Evolutionary conservation across 2,113 vertebrate species (phyloP).

Genomic region (Mobula birostris): DNA sequence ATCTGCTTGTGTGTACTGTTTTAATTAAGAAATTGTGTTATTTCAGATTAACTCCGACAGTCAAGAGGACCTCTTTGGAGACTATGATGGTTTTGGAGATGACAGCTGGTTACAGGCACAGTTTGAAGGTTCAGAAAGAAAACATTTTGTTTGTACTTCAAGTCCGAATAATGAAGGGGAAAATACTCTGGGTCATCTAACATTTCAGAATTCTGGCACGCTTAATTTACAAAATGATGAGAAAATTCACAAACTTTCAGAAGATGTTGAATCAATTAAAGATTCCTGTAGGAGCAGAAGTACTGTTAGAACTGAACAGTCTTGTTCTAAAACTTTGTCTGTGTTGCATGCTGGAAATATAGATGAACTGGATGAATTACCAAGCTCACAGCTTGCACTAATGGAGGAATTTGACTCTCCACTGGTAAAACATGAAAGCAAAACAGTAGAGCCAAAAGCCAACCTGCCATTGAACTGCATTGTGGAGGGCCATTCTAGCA

Average conservation of each 20-base stretch:
- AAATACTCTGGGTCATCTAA: background rate
- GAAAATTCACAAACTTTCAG: background rate
- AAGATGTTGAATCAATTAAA: background rate
- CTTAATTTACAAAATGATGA: slow-evolving; percentile 7
- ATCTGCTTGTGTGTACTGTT: background rate
- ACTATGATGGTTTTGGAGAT: slow-evolving; percentile 69
- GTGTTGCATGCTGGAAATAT: background rate
- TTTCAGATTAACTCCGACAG: slow-evolving; percentile 63
- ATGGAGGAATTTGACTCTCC: slow-evolving; percentile 42
- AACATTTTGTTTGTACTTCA: background rate
- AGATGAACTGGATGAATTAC: slow-evolving; percentile 52
- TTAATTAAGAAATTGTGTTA: slow-evolving; percentile 14
- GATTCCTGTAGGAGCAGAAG: too few relatives aligned
- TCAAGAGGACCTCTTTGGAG: slow-evolving; percentile 78
- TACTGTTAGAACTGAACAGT: background rate
- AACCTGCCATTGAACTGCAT: background rate
- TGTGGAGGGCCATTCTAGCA: background rate
- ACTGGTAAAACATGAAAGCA: slow-evolving; percentile 38
- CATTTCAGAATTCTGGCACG: background rate
- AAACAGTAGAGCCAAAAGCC: background rate
- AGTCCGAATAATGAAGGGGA: background rate
- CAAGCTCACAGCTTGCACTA: slow-evolving; percentile 63
- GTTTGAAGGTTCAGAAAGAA: slow-evolving; percentile 60
- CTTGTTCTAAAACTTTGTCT: background rate
- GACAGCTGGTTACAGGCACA: slow-evolving; percentile 66